phyloP scores from a whole-genome alignment of 2,797 vertebrate genomes.

The Momotus momota region DNA sequence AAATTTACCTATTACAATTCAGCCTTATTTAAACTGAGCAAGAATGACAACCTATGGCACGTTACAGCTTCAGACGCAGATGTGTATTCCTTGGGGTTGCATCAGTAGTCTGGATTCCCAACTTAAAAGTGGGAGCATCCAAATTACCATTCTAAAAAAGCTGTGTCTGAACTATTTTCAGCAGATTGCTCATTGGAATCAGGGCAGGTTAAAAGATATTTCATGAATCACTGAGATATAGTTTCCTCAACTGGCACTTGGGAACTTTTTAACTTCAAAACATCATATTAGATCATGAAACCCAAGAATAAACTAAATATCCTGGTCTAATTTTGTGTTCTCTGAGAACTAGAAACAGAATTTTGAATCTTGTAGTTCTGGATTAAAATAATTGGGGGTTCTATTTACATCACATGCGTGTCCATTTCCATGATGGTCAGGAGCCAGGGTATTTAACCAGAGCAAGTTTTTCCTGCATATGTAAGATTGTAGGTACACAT shows the following conservation, averaged over 20 bases:
- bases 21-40: neutral
- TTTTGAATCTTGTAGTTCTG: neutral
- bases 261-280: neutral
- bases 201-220: conserved; percentile 2
- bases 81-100: conserved; percentile 42
- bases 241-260: neutral
- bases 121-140: conserved; percentile 24
- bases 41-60: neutral
- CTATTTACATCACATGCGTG: neutral
- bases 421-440: neutral
- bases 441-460: neutral
- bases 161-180: conserved; percentile 13
- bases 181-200: conserved; percentile 19
- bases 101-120: conserved; percentile 31
- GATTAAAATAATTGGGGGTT: neutral
- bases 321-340: neutral
- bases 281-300: neutral
- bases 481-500: neutral
- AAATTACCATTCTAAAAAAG: conserved; percentile 46
- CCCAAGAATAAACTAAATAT: neutral
- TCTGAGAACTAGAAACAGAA: neutral
- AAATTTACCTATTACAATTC: neutral
- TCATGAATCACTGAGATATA: neutral
- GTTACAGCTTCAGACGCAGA: conserved; percentile 33
- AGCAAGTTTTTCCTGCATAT: neutral